Conservation (phyloP, 2,113 vertebrate genomes). For the Thomomys bottae region DNA sequence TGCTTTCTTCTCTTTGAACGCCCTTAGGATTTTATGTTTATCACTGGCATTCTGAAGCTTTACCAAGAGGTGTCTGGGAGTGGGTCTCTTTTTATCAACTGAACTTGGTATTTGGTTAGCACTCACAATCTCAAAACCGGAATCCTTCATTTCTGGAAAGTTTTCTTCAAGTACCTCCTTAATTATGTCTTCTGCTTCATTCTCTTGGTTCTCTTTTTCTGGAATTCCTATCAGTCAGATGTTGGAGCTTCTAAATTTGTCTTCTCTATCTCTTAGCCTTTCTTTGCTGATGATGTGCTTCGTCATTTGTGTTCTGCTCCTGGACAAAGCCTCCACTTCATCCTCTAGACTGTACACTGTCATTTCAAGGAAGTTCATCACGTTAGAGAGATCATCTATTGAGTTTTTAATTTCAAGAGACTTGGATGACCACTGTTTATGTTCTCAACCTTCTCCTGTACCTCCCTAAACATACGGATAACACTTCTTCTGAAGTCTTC, state of each 20-base stretch:
- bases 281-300: constrained; percentile 43
- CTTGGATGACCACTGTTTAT: not conserved
- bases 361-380: not conserved
- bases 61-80: constrained; percentile 58
- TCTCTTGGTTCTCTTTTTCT: constrained; percentile 38
- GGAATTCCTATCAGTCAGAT: constrained; percentile 56
- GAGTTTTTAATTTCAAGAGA: not conserved
- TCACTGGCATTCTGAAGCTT: constrained; percentile 39
- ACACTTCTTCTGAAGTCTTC: constrained; percentile 45
- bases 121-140: not conserved
- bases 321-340: not conserved
- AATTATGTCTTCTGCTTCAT: constrained; percentile 47
- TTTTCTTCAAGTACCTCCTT: constrained; percentile 56
- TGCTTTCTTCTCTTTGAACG: constrained; percentile 31
- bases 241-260: constrained; percentile 40
- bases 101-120: not conserved
- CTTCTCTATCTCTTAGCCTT: constrained; percentile 20
- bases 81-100: constrained; percentile 31
- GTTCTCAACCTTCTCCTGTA: constrained; percentile 15
- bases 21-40: constrained; percentile 43
- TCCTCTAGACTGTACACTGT: constrained; percentile 26
- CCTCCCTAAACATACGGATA: not conserved
- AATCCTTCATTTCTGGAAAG: constrained; percentile 20
- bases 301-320: constrained; percentile 22
- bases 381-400: not conserved